Base-by-base conservation (phyloP, 1,140 invertebrate genomes). In the Neodiprion fabricii region DNA sequence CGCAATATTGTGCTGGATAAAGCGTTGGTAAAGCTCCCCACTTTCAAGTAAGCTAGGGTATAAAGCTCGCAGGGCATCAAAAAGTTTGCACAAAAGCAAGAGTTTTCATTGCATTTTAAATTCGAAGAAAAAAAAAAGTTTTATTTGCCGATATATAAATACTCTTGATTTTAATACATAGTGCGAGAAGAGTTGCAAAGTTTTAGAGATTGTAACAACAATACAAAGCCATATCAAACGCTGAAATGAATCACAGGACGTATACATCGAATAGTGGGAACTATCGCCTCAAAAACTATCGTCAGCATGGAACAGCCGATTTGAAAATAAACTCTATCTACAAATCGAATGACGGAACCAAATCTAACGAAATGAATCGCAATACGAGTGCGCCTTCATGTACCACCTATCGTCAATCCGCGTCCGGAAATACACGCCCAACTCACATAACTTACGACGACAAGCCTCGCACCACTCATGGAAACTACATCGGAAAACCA, bases 401-500 rank as follows among this genome's bases (percentile, higher is more conserved):
- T 14, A 21, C 14, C 3, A 69, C 17, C 40, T 10, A 69, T 23
- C 12, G 10, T 14, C 17, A 47, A 69, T 23, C 67, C n/a, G 14
- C 17, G 7, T 17, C 40, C 17, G 8, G 11, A 48, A 48, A 7
- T 61, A n/a, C 9, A n/a, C 11, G 11, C 53, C 2, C 11, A n/a
- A 61, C 53, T 61, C 53, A n/a, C 0, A 61, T 61, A 49, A 48
- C 21, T 67, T 79, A 77, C 68, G 70, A 70, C 68, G 77, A 78
- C 28, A 73, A 14, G n/a, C 74, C 80, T 1, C 61, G 81, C 72
- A 75, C 12, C 69, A 80, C 80, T 3, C 53, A 10, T 0, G 77
- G 70, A 72, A 83, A 81, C 75, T 81, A 69, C 23, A 81, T 83
- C 21, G 82, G 83, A n/a, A 84, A 83, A 70, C 1, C 74, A 1